Base-by-base conservation (phyloP, 2,113 vertebrate genomes). In the Pteruthius melanotis region DNA sequence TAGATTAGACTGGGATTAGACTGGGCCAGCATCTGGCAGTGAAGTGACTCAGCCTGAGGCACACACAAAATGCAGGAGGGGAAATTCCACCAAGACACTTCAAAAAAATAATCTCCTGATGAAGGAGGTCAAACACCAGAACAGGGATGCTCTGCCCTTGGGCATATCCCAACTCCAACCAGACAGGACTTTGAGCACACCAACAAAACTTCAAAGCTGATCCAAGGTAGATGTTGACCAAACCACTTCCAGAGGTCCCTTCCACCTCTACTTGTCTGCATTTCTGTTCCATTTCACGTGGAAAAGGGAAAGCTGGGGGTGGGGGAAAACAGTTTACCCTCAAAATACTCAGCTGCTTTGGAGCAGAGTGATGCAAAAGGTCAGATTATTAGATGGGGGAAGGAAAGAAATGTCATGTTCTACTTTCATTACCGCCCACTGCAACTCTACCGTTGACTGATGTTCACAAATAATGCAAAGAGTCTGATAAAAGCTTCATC, bases 371-470 rank as follows among this genome's bases (percentile, higher is more conserved):
- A 86, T 86, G 81, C 93, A 92, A 97, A 97, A 96, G 93, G 95
- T 96, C 96, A 97, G 71, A 74, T 74, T 90, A 89, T 77, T 90
- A 93, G 92, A 65, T 33, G 50, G 54, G 82, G 66, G 90, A 60
- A 44, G 87, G 89, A 83, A 94, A 97, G 93, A 96, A 96, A 94
- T 96, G 93, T 86, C 93, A 75, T 66, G 93, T 70, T 95, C 94
- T 66, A 92, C 92, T 96, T 96, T 93, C 94, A 85, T 80, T 90
- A 72, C 94, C 93, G 0, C 93, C 93, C 92, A 95, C 94, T 89
- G 79, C 31, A 80, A 44, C 71, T 64, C 78, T 14, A 6, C 59
- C 18, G 15, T 47, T 90, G 90, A 76, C 82, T 90, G 92, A 80
- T 81, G 75, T 1, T 83, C 91, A 84, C 66, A 50, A 85, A 89